phyloP scores from a whole-genome alignment of 1,140 invertebrate genomes.

The Chelonus insularis region DNA sequence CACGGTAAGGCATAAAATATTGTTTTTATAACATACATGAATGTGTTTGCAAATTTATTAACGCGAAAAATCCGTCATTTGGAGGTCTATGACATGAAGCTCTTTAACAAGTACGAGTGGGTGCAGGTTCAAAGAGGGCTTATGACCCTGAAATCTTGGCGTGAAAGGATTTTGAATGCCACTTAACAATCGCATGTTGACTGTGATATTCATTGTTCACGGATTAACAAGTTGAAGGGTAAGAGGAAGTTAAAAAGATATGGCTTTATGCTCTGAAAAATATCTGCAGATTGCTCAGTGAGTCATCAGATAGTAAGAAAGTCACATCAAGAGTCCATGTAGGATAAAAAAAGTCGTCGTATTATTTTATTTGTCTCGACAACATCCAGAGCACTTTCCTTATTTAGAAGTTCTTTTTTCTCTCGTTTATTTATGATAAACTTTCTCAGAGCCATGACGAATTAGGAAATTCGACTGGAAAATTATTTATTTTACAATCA shows the following conservation, averaged over 20 bases:
- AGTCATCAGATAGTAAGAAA: constrained; percentile 1
- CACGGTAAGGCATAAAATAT: constrained; percentile 19
- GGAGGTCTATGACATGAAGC: background rate
- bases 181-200: background rate
- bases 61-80: too few relatives aligned
- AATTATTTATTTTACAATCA: constrained; percentile 1
- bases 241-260: constrained; percentile 2
- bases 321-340: background rate
- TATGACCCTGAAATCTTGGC: constrained; percentile 20
- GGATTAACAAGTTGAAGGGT: constrained; percentile 15
- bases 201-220: constrained; percentile 17
- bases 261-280: background rate
- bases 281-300: background rate
- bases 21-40: background rate
- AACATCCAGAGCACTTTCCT: constrained; percentile 6
- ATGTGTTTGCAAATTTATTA: too few relatives aligned
- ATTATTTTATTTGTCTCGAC: constrained; percentile 11
- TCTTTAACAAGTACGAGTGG: background rate
- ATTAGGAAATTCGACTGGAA: background rate
- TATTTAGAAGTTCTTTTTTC: constrained; percentile 2
- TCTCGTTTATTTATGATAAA: background rate
- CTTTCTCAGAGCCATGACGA: background rate
- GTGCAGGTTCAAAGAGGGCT: constrained; percentile 15
- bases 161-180: constrained; percentile 19
- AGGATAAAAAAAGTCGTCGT: background rate